A percentile compares a stretch with the other conserved stretches of the same genome.
These are phyloP conservation scores for Leiothrix lutea DNA, from an alignment of 2,113 vertebrate species.

Conservation along the genomic window DNA sequence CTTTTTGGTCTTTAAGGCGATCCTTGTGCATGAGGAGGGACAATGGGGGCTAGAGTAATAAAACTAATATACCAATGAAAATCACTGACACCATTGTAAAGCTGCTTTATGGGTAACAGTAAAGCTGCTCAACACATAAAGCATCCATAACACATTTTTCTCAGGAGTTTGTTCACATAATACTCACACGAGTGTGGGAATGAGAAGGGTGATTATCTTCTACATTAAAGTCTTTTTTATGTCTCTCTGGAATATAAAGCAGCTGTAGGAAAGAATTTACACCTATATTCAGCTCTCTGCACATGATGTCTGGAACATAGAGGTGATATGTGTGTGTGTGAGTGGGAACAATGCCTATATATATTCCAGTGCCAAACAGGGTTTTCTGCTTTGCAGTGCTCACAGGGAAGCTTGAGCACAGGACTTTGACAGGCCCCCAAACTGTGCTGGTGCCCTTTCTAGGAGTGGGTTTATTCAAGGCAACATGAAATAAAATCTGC, in stretches of 20 bases:
- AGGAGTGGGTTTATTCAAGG: background rate
- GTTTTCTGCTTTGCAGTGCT: background rate
- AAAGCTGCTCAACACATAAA: conserved; percentile 10
- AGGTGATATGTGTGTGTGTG: background rate
- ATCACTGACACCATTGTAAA: background rate
- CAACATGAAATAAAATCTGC: background rate
- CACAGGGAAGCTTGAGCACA: background rate
- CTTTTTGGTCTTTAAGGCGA: background rate
- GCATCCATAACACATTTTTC: background rate
- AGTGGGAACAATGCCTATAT: background rate
- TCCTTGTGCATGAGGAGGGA: background rate
- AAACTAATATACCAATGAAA: conserved; percentile 10
- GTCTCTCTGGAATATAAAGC: background rate
- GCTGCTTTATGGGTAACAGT: background rate
- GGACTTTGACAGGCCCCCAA: background rate
- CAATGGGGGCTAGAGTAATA: background rate
- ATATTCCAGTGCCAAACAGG: background rate
- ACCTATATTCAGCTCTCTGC: background rate
- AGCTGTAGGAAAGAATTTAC: background rate
- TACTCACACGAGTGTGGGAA: background rate
- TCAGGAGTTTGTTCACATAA: background rate
- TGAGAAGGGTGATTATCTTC: conserved; percentile 1
- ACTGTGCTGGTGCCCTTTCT: background rate
- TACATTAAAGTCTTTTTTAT: background rate
- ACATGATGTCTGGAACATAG: background rate